Evolutionary conservation across 2,797 vertebrate species (phyloP), one percentile per base, ranked within the genome.

Genomic region (Lutjanus campechanus): DNA sequence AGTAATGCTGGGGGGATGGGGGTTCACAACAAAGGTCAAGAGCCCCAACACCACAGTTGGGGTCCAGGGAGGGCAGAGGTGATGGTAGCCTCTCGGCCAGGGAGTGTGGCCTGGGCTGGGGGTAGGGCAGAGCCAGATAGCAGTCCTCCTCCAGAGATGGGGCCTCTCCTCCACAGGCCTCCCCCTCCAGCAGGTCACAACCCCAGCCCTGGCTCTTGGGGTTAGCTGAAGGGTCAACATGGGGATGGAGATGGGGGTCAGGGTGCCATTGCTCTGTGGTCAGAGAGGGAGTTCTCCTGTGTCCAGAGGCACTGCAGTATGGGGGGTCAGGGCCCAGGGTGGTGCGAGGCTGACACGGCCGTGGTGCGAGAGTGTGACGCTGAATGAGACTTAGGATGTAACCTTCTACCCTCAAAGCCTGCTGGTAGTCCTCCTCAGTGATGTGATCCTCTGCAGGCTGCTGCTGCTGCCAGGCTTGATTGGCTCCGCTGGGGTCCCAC

Each of bases 331-430:
- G 92, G 84, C 83, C 87, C n/a, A 97, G 92, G 12, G 93, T 96
- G 29, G 95, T 96, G 78, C 96, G 94, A 71, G 96, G 95, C 79
- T 95, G 94, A 84, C 93, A 94, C 1, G 94, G 95, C 61, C 96
- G 87, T 8, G 94, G 90, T 40, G 93, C 91, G 7, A 95, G 92
- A 73, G 95, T 92, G 8, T 96, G 93, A 2, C 96, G 96, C 79
- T 97, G 96, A 73, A 98, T 90, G 19, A 98, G 97, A 83, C 90
- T 93, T 1, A 97, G 89, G 88, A 98, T 98, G 91, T 97, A 98
- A 58, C 95, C 92, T 86, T 98, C 97, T 11, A 97, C 95, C 71
- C 95, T 95, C 79, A 95, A 77, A 47, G 92, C 92, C 67, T 94
- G 94, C 89, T 95, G 92, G 89, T 95, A 95, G 86, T 95, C 92